Evolutionary conservation across 2,888 invertebrate genomes (phyloP).

Genomic region (Rapana venosa): DNA sequence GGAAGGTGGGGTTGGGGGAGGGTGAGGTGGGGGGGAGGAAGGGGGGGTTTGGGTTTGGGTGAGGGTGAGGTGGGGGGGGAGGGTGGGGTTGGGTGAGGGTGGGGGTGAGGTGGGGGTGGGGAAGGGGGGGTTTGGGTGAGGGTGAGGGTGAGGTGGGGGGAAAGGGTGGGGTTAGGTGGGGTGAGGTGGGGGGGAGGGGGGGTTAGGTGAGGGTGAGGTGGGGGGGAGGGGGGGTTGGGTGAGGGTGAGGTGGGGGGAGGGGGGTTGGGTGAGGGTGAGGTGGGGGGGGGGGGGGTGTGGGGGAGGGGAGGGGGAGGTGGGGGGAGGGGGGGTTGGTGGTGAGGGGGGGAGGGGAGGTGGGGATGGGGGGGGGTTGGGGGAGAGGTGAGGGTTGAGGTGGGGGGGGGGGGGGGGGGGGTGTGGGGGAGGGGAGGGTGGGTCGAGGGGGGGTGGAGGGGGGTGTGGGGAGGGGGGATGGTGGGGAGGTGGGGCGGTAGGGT

Average conservation of each 20-base stretch:
- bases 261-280: not conserved
- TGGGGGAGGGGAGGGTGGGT: too few species aligned
- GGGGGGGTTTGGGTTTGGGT: not conserved
- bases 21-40: not conserved
- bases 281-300: not conserved
- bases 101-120: not conserved
- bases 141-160: not conserved
- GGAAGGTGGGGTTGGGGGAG: not conserved
- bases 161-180: not conserved
- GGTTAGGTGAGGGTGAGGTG: not conserved
- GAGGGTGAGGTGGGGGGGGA: too few species aligned
- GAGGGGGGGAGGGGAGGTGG: not conserved
- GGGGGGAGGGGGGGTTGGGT: not conserved
- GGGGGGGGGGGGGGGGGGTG: too few species aligned
- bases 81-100: too few species aligned
- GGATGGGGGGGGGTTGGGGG: too few species aligned
- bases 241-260: not conserved
- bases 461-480: too few species aligned
- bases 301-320: not conserved
- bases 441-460: too few species aligned
- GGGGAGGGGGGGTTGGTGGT: not conserved
- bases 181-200: not conserved
- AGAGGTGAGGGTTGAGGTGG: constrained; percentile 32
- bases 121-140: not conserved
- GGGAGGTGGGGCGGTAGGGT: not conserved